Percentiles rank a stretch among this genome's conserved stretches.
phyloP scores from a whole-genome alignment of 2,113 vertebrate species.

The Cyprinodon variegatus region DNA sequence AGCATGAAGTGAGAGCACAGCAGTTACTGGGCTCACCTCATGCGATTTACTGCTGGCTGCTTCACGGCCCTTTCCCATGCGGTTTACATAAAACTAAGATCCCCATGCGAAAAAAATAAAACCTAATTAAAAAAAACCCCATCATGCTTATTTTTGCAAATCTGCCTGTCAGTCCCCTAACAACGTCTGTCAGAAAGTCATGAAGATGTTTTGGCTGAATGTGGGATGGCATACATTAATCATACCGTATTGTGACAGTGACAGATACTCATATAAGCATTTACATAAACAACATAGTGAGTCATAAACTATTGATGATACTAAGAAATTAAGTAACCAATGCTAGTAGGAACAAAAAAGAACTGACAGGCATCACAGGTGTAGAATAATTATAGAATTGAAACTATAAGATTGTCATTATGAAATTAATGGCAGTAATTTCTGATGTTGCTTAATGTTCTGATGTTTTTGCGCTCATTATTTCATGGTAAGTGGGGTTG shows the following conservation, averaged over 20 bases:
- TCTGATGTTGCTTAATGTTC: constrained; percentile 15
- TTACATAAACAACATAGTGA: constrained; percentile 67
- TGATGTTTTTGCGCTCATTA: neutral
- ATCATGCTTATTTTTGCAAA: constrained; percentile 37
- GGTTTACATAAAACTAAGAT: constrained; percentile 25
- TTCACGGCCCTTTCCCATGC: constrained; percentile 40
- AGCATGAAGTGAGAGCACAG: neutral
- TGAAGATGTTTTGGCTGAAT: constrained; percentile 43
- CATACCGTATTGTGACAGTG: constrained; percentile 61
- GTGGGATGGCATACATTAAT: constrained; percentile 72
- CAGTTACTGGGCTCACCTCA: constrained; percentile 14
- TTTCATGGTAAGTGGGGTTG: neutral
- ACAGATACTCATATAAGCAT: constrained; percentile 72
- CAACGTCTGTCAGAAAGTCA: constrained; percentile 44
- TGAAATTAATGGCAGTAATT: constrained; percentile 35
- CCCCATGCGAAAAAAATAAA: constrained; percentile 4
- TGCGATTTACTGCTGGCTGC: constrained; percentile 9
- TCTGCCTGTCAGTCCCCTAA: constrained; percentile 42
- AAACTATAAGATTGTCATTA: constrained; percentile 5
- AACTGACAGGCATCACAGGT: constrained; percentile 16
- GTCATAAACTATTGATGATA: constrained; percentile 58
- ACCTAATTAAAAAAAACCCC: constrained; percentile 28
- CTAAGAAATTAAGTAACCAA: constrained; percentile 34
- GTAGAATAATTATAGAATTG: constrained; percentile 8
- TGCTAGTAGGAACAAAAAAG: constrained; percentile 1